phyloP scores from a whole-genome alignment of 1,140 invertebrate species.

The Meteorus sp. region DNA sequence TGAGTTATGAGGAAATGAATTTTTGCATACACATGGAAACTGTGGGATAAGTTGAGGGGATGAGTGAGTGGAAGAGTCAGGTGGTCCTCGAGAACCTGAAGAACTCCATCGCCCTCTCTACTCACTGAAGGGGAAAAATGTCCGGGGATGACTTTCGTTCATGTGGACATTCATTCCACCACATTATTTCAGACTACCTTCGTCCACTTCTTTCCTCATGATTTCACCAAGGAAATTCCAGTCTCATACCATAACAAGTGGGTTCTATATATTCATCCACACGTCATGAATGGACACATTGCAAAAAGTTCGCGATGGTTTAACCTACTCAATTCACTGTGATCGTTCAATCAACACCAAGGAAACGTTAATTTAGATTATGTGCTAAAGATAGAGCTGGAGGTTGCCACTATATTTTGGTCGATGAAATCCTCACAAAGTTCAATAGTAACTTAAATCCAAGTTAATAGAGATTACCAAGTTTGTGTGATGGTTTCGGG shows the following conservation, averaged over 20 bases:
- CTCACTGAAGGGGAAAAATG: too few relatives aligned
- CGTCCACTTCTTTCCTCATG: too few relatives aligned
- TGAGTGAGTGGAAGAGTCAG: too few relatives aligned
- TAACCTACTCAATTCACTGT: background rate
- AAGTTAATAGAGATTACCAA: conserved; percentile 14
- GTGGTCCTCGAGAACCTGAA: too few relatives aligned
- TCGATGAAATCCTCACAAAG: conserved; percentile 3
- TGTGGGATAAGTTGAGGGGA: too few relatives aligned
- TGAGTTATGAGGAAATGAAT: too few relatives aligned
- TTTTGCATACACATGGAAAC: too few relatives aligned
- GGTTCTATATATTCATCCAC: background rate
- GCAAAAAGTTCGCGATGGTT: background rate
- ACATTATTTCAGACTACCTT: too few relatives aligned
- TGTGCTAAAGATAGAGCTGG: background rate
- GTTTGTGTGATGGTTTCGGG: background rate
- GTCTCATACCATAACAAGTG: background rate
- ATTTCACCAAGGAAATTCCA: background rate
- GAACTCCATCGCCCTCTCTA: too few relatives aligned
- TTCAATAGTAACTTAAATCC: background rate
- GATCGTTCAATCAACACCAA: conserved; percentile 5
- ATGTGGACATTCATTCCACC: too few relatives aligned
- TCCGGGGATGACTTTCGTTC: too few relatives aligned
- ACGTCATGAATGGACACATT: background rate
- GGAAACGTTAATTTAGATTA: conserved; percentile 17
- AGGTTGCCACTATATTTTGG: background rate